Percentiles rank a stretch among this genome's conserved stretches.
Conservation (phyloP, 2,888 invertebrate species). For the Cheilosia soror region DNA sequence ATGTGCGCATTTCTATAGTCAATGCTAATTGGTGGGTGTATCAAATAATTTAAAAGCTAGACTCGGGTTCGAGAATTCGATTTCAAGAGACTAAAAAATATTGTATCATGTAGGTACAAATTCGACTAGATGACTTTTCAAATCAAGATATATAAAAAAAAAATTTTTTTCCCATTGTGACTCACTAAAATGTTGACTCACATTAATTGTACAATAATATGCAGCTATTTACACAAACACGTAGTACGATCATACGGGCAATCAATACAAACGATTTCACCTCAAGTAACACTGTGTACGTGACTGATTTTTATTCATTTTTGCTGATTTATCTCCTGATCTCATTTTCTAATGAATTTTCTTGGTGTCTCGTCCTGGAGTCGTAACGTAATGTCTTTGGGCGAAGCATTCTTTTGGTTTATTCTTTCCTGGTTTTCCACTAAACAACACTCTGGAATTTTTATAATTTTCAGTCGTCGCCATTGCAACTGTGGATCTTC, state of each 20-base stretch:
- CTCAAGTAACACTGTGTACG: conserved; percentile 47
- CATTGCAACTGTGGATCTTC: not conserved
- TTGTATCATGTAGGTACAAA: no score
- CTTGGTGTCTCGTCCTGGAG: conserved; percentile 4
- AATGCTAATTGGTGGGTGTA: no score
- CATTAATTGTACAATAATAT: not conserved
- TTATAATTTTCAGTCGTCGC: conserved; percentile 20
- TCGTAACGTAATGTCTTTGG: not conserved
- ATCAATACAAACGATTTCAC: conserved; percentile 65
- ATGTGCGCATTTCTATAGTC: no score
- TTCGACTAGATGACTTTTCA: no score
- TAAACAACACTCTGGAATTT: conserved; percentile 35
- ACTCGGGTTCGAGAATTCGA: no score
- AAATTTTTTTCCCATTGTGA: no score
- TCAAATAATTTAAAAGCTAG: no score
- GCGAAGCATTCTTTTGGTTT: conserved; percentile 14
- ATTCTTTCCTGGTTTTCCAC: conserved; percentile 40
- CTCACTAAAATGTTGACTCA: no score
- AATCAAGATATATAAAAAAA: no score
- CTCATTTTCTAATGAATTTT: conserved; percentile 53
- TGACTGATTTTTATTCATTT: conserved; percentile 60
- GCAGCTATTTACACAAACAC: not conserved
- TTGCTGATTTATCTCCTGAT: conserved; percentile 56
- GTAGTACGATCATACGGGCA: conserved; percentile 5
- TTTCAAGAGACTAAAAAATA: no score